Conservation (phyloP, 2,113 vertebrate species). For the Acanthisitta chloris region DNA sequence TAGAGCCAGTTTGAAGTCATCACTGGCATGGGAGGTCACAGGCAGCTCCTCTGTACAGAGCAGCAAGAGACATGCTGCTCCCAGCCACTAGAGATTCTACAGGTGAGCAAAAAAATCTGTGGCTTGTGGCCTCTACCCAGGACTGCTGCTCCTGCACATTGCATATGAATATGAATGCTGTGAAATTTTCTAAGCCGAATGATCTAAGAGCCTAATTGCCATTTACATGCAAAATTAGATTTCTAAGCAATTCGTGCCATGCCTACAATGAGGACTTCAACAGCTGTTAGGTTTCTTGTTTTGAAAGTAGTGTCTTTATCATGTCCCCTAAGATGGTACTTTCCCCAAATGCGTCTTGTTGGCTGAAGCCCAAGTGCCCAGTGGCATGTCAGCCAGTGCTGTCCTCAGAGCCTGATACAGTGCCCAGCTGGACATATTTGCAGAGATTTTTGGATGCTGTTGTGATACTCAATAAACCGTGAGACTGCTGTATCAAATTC, state of each 20-base stretch:
- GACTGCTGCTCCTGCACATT: rapidly evolving
- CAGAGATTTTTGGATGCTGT: not conserved
- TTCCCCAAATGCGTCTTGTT: not conserved
- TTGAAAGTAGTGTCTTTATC: not conserved
- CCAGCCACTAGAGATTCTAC: not conserved
- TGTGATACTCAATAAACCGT: not conserved
- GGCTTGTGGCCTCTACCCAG: not conserved
- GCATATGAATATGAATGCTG: too few relatives aligned
- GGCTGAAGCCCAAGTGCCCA: not conserved
- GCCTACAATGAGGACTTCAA: not conserved
- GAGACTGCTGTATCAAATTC: not conserved
- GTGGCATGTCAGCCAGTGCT: not conserved
- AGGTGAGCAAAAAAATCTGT: not conserved
- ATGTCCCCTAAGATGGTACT: not conserved
- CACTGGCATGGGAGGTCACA: not conserved
- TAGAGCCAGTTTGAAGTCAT: not conserved
- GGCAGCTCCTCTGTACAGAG: not conserved
- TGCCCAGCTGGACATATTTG: not conserved
- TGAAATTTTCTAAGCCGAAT: not conserved
- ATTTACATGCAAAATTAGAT: not conserved
- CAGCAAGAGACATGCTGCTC: not conserved
- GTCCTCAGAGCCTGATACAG: not conserved
- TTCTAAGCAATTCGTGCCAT: not conserved
- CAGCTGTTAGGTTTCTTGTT: not conserved
- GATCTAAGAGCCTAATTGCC: not conserved